Base-by-base conservation (phyloP, 2,113 vertebrate genomes). In the Carassius carassius region DNA sequence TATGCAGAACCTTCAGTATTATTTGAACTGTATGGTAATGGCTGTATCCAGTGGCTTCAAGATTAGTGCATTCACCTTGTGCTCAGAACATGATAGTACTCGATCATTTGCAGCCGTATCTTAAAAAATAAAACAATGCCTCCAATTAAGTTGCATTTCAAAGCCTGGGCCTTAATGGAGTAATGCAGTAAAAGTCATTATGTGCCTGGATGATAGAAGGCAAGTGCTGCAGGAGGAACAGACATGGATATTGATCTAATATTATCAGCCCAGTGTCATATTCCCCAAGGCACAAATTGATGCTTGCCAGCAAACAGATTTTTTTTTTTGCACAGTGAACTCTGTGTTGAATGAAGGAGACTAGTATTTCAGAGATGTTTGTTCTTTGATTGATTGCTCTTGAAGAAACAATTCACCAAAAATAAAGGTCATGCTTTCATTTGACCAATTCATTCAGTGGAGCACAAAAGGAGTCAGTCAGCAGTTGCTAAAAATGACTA, bases 171-270 rank as follows among this genome's bases (percentile, higher is more conserved):
- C 75, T 85, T 88, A 86, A 85, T 81, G 62, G 69, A 83, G 63
- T 82, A 77, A 85, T 85, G 85, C 58, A 81, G 81, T 87, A 82
- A 90, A 88, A 84, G 83, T 74, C 85, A 84, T 85, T 83, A 83
- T 87, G 86, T 58, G 86, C 86, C 84, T 79, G 67, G 19, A 87
- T 86, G 84, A 87, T 87, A 85, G 84, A 86, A 85, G 82, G 78
- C 78, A 58, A 87, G 58, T 82, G 82, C 78, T 73, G 84, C 76
- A 13, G 73, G 41, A 86, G 67, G 74, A 83, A 63, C 84, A 86
- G 87, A 88, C 75, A 58, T 79, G 37, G 82, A 84, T 87, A 89
- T 89, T 75, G 84, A 89, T 89, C 88, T 86, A 79, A 84, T 89
- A 85, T 86, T 86, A 87, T 87, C 88, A 82, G 82, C 37, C 86